Conservation (phyloP, 1,140 invertebrate species). For the Andricus grossulariae region DNA sequence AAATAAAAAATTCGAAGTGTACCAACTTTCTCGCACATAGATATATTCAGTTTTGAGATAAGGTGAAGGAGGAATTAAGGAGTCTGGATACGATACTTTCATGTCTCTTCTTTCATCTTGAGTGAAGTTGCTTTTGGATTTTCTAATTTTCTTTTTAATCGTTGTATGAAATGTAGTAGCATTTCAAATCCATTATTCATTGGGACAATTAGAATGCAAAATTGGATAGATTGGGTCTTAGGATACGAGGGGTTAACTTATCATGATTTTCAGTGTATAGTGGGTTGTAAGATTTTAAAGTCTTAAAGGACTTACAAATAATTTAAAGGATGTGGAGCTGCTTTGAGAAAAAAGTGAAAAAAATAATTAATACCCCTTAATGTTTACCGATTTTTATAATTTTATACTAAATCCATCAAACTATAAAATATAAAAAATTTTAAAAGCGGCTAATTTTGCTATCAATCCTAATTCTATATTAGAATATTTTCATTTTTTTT, state of each 20-base stretch:
- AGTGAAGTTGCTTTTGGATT: background rate
- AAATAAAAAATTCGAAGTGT: background rate
- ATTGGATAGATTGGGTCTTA: constrained; percentile 9
- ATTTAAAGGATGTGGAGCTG: too few relatives aligned
- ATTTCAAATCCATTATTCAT: constrained; percentile 15
- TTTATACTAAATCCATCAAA: too few relatives aligned
- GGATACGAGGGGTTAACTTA: background rate
- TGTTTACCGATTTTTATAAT: too few relatives aligned
- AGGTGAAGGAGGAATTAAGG: background rate
- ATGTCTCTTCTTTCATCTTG: background rate
- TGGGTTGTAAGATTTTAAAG: too few relatives aligned
- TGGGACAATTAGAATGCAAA: constrained; percentile 17
- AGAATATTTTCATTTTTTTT: too few relatives aligned
- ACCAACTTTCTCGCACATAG: background rate
- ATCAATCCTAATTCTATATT: too few relatives aligned
- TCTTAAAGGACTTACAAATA: too few relatives aligned
- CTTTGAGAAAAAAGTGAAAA: too few relatives aligned
- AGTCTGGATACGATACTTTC: background rate
- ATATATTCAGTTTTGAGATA: background rate
- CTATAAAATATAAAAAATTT: too few relatives aligned
- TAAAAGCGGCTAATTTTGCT: too few relatives aligned
- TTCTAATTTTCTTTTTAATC: constrained; percentile 24
- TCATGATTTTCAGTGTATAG: too few relatives aligned
- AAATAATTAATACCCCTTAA: too few relatives aligned
- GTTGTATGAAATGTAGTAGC: constrained; percentile 8